Evolutionary conservation across 2,113 vertebrate genomes (phyloP), one percentile per base, ranked within the genome.

Genomic region (Hydrolagus affinis): DNA sequence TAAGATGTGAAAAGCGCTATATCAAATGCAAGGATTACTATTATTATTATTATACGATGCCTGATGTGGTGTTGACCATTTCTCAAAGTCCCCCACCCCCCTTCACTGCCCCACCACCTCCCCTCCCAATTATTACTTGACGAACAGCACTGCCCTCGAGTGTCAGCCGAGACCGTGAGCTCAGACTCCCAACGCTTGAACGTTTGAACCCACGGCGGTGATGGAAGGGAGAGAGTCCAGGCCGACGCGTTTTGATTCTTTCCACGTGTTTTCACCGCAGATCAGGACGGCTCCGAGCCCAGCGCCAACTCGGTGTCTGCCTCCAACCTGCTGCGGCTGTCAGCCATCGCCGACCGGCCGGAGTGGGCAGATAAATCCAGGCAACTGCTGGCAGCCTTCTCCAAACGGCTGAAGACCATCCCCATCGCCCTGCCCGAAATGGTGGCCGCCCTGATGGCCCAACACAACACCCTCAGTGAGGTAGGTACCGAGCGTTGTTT

Each of bases 201-300:
- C 66, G 25, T 30, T 83, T 83, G 21, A 83, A 30, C 21, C 21
- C 77, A 64, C n/a, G n/a, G n/a, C n/a, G 30, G 2, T 83, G 25
- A 66, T 66, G 66, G 78, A 28, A 83, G 15, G 15, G 17, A 12
- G 19, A 28, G 2, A 19, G 15, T 62, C n/a, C 8, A 80, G 44
- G 71, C 44, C 6, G 15, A 17, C 14, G 21, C n/a, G n/a, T 15
- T 0, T 0, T 15, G 44, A 3, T n/a, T n/a, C 23, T 32, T 0
- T 85, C 0, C 86, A n/a, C 6, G 6, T 86, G 17, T 88, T 28
- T 88, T 11, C 87, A 10, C 85, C 9, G 11, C 90, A 99, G 97
- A 98, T 90, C 96, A 98, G 87, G 96, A 98, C 0, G 96, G 97
- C 8, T 96, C 96, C 0, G 97, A 99, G 89, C 96, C 97, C 89